A percentile compares a stretch with the other conserved stretches of the same genome.
Evolutionary conservation across 2,113 vertebrate species (phyloP).

Genomic region (Actinemys pallida): DNA sequence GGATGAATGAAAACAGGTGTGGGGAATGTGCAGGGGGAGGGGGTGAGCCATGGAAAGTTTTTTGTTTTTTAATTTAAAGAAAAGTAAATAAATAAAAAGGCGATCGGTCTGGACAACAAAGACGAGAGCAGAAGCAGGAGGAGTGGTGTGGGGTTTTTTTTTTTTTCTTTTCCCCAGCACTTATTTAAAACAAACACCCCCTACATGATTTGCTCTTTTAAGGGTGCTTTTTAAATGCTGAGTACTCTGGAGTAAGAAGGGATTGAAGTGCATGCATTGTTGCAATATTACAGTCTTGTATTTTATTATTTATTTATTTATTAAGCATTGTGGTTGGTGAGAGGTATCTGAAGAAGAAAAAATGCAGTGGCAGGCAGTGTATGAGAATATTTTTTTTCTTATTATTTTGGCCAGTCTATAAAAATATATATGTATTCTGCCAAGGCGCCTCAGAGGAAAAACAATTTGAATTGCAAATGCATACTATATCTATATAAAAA

Average conservation of each 20-base stretch:
- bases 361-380: background rate
- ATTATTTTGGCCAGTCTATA: background rate
- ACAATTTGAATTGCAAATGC: slow-evolving; percentile 43
- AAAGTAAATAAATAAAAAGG: background rate
- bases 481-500: background rate
- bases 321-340: background rate
- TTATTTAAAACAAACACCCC: background rate
- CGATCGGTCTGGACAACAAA: slow-evolving; percentile 61
- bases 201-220: background rate
- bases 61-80: background rate
- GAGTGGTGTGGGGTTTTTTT: background rate
- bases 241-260: background rate
- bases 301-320: background rate
- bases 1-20: slow-evolving; percentile 74
- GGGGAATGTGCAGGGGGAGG: slow-evolving; percentile 15
- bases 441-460: slow-evolving; percentile 12
- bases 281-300: background rate
- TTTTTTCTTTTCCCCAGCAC: background rate
- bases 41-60: background rate
- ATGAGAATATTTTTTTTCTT: background rate
- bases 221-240: slow-evolving; percentile 25
- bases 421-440: background rate
- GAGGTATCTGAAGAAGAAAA: rapidly evolving
- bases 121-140: background rate
- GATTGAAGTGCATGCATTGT: background rate